Evolutionary conservation across 2,888 invertebrate genomes (phyloP).

Genomic region (Asteroscopus sphinx): DNA sequence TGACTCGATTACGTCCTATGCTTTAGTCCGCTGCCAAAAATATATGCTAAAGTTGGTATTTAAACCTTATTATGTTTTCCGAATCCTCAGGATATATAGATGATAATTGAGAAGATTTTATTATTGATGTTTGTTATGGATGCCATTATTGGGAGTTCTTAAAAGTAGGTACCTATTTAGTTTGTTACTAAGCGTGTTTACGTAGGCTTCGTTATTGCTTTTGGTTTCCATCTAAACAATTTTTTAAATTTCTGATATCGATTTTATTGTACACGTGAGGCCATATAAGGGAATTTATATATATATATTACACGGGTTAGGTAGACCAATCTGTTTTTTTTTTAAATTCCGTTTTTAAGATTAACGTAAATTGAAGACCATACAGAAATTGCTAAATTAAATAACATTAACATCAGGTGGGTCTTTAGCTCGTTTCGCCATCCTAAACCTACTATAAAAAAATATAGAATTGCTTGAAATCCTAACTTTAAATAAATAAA

Average conservation of each 20-base stretch:
- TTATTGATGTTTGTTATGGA: constrained; percentile 46
- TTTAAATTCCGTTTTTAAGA: too few species aligned
- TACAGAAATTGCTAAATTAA: too few species aligned
- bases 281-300: too few species aligned
- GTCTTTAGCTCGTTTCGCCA: too few species aligned
- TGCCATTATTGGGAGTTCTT: constrained; percentile 55
- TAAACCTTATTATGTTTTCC: constrained; percentile 63
- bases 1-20: constrained; percentile 71
- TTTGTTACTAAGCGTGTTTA: constrained; percentile 49
- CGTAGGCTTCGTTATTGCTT: constrained; percentile 34
- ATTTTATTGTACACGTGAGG: not conserved
- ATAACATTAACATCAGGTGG: too few species aligned
- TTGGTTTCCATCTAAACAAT: constrained; percentile 1
- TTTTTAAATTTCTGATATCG: constrained; percentile 1
- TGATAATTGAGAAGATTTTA: constrained; percentile 56
- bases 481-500: too few species aligned
- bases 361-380: too few species aligned
- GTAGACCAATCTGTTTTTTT: too few species aligned
- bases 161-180: constrained; percentile 42
- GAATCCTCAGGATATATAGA: constrained; percentile 63
- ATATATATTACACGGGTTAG: too few species aligned
- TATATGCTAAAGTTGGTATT: constrained; percentile 80
- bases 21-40: constrained; percentile 67
- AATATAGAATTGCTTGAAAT: too few species aligned
- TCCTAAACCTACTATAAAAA: too few species aligned